These are phyloP conservation scores for Biston stratarius DNA, from an alignment of 2,888 invertebrate genomes.

Conservation along the genomic window DNA sequence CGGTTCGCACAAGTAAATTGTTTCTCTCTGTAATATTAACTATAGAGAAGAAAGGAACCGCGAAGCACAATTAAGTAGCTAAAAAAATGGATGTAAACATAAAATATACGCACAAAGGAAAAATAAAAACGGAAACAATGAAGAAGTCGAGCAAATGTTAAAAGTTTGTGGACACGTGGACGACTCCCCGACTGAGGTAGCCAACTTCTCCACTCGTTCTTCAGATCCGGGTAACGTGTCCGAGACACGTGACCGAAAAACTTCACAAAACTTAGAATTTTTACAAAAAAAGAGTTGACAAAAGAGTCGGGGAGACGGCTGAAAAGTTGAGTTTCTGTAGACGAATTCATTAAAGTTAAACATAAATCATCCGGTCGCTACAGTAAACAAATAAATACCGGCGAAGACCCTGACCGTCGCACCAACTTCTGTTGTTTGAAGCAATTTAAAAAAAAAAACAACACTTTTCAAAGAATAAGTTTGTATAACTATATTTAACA, in stretches of 20 bases:
- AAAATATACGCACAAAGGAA: background rate
- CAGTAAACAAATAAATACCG: too few species aligned
- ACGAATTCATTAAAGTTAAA: too few species aligned
- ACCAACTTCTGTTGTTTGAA: too few species aligned
- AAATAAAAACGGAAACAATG: background rate
- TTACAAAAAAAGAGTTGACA: background rate
- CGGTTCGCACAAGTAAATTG: too few species aligned
- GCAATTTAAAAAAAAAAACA: too few species aligned
- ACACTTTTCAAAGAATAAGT: too few species aligned
- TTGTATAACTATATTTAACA: too few species aligned
- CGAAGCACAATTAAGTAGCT: background rate
- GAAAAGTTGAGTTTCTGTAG: too few species aligned
- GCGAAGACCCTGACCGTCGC: too few species aligned
- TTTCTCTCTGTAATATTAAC: background rate
- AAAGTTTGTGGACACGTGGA: constrained; percentile 40
- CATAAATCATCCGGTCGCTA: too few species aligned
- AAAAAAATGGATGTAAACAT: background rate
- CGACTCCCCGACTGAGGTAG: background rate
- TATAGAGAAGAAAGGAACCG: background rate
- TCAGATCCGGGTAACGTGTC: background rate
- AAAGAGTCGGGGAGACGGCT: too few species aligned
- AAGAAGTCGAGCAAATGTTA: constrained; percentile 13
- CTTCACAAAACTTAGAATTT: background rate
- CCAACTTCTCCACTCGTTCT: background rate
- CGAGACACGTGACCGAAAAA: constrained; percentile 1